Evolutionary conservation across 1,140 invertebrate genomes (phyloP), one percentile per base, ranked within the genome.

Genomic region (Tetranychus urticae): DNA sequence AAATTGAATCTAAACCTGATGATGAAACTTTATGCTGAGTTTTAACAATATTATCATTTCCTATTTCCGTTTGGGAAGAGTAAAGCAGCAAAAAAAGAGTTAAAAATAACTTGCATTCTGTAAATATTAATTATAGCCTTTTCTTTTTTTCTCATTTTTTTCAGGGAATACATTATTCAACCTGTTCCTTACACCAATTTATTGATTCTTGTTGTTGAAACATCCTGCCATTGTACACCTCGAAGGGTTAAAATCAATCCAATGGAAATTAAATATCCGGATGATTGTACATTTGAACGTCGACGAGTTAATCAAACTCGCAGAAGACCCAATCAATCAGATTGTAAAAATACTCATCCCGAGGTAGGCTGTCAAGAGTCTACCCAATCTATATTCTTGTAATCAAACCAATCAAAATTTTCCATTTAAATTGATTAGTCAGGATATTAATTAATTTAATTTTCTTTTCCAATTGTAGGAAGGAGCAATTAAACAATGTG

Each of bases 171-270:
- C 73, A 90, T 87, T 71, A 86, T 90, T 12, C 87, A 91, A 69
- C 88, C 88, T 74, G 87, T 91, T 66, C 85, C 82, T 47, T 83
- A 88, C 69, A 90, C 87, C 66, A 92, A 92, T 76, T 73, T 92
- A 55, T 86, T 92, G 58, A 73, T 91, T 59, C 73, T 91, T 35
- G 88, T 89, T 48, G 86, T 89, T 56, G 86, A 90, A 70, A 90
- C 85, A 0, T 71, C 86, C 60, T 91, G 88, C 73, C n/a, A 33
- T 52, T 92, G 88, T 59, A n/a, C 84, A 37, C 83, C 80, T 65
- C 87, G 86, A 70, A 81, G 84, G 68, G 74, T 86, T 50, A 85
- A 83, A 69, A 85, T 88, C 65, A 79, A 79, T 45, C 81, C 86
- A 2, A 80, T 82, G 65, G 84, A 88, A 70, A 78, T 84, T 63